Evolutionary conservation across 2,797 vertebrate genomes (phyloP).

Genomic region (Loris lydekkerianus): DNA sequence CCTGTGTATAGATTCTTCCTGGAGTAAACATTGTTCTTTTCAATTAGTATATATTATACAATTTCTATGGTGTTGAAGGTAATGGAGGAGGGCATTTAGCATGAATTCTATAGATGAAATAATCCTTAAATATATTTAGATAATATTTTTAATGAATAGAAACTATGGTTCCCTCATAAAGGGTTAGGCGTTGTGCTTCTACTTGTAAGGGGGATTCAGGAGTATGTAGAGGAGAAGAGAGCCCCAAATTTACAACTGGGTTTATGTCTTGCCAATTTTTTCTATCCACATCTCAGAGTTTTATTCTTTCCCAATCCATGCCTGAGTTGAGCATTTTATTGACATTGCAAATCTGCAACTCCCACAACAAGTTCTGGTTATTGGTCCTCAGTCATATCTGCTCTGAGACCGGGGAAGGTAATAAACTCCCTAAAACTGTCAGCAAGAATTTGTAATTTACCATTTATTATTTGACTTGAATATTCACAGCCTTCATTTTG

Average conservation of each 20-base stretch:
- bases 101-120: not conserved
- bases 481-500: not conserved
- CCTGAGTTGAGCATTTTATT: not conserved
- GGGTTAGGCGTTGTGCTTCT: not conserved
- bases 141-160: not conserved
- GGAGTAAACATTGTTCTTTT: not conserved
- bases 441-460: not conserved
- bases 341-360: not conserved
- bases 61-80: not conserved
- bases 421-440: not conserved
- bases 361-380: not conserved
- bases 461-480: not conserved
- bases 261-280: not conserved
- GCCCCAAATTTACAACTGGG: not conserved
- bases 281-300: not conserved
- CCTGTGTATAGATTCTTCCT: not conserved
- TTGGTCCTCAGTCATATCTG: not conserved
- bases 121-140: not conserved
- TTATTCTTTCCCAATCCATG: not conserved
- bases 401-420: not conserved
- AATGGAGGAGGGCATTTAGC: not conserved
- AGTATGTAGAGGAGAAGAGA: not conserved
- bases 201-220: not conserved
- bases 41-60: not conserved
- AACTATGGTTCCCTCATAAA: not conserved